Base-by-base conservation (phyloP, 2,113 vertebrate genomes). In the Stegastes partitus region DNA sequence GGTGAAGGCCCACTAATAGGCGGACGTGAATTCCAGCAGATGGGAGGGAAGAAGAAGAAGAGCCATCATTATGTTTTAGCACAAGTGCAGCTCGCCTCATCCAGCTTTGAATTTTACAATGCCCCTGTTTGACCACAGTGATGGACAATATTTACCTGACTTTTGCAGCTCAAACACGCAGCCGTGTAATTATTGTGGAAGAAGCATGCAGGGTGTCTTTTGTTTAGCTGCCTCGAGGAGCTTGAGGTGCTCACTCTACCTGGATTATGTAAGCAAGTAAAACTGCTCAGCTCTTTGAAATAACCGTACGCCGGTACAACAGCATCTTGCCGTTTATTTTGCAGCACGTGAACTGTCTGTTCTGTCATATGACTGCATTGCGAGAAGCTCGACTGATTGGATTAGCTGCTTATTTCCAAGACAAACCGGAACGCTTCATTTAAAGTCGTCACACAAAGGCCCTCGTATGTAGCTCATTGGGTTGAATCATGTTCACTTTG, bases 21-120 rank as follows among this genome's bases (percentile, higher is more conserved):
- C 42, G 6, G 57, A 77, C 74, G 58, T 54, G 79, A 84, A 87
- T 87, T 90, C 87, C 87, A 86, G 74, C 69, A 79, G 68, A 83
- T 75, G 83, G 70, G 57, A 86, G 63, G 72, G 57, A 83, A 51
- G 63, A 74, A 79, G 63, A 74, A 79, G 39, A 42, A 42, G 31
- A 79, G 26, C 49, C 61, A 68, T 84, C 47, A 68, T 83, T 56
- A 67, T 79, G 56, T 62, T 62, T 67, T 61, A 79, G 70, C 37
- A 64, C 53, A 65, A 57, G 65, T 23, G 49, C 61, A 51, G 54
- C 26, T 16, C 12, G 14, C 70, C 16, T 50, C 10, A 37, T 44
- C 28, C 28, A 64, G 19, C 68, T 87, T 81, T 83, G 58, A 76
- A 37, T 81, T 77, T 85, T 42, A 80, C 58, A 76, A 10, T 49